phyloP scores from a whole-genome alignment of 2,888 invertebrate species.

The Aricia artaxerxes region DNA sequence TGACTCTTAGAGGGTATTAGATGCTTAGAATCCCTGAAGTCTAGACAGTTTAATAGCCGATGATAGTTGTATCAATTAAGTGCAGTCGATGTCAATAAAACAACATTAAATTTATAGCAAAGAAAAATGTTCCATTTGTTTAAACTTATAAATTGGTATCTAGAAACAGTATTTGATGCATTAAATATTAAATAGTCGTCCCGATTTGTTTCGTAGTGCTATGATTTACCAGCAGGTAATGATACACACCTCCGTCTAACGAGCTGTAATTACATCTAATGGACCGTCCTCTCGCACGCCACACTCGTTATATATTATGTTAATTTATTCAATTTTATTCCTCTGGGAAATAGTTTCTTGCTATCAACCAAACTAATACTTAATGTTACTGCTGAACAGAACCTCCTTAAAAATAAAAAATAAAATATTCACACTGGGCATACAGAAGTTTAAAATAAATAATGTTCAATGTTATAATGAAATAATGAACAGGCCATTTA shows the following conservation, averaged over 20 bases:
- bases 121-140: background rate
- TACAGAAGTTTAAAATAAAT: no score
- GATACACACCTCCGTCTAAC: background rate
- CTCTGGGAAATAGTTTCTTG: background rate
- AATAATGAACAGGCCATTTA: no score
- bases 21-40: background rate
- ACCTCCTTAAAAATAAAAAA: background rate
- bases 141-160: background rate
- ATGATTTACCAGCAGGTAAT: background rate
- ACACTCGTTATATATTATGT: background rate
- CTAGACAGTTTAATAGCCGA: background rate
- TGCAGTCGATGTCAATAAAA: background rate
- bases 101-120: background rate
- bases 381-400: background rate
- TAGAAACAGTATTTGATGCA: background rate
- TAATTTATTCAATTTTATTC: background rate
- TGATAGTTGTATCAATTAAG: background rate
- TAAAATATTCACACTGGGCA: no score
- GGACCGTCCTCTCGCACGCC: slow-evolving; percentile 15
- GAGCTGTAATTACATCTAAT: slow-evolving; percentile 15
- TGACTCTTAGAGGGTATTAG: background rate
- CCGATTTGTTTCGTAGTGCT: background rate
- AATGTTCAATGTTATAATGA: no score
- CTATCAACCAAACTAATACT: background rate
- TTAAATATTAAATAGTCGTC: background rate